Conservation (phyloP, 2,888 invertebrate species). For the Linyphia triangularis region DNA sequence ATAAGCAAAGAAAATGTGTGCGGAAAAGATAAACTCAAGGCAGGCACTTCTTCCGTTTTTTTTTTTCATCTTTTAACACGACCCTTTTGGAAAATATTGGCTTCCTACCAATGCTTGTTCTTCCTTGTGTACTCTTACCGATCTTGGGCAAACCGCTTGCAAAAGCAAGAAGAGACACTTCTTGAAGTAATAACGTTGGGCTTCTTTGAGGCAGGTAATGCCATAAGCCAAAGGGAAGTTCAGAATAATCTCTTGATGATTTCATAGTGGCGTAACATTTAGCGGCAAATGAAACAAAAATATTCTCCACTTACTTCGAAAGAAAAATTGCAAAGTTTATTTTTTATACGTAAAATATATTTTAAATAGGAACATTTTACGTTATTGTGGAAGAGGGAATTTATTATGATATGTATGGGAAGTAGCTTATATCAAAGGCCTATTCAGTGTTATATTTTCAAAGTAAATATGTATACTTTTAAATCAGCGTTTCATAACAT, state of each 20-base stretch:
- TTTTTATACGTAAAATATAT: no score
- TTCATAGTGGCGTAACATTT: no score
- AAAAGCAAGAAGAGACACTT: conserved; percentile 7
- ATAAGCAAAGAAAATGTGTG: conserved; percentile 27
- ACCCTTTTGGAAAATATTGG: conserved; percentile 23
- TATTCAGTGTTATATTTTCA: no score
- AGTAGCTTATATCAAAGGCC: no score
- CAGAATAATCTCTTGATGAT: background rate
- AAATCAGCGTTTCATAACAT: no score
- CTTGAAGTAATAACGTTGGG: conserved; percentile 43
- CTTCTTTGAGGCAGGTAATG: background rate
- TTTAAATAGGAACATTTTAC: no score
- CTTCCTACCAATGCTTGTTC: conserved; percentile 12
- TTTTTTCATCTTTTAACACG: conserved; percentile 12
- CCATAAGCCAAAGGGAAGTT: background rate
- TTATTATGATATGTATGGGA: no score
- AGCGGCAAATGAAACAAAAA: no score
- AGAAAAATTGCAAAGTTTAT: no score
- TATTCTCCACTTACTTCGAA: no score
- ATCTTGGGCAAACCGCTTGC: conserved; percentile 25
- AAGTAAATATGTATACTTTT: no score
- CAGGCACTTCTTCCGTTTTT: conserved; percentile 8
- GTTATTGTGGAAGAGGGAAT: no score
- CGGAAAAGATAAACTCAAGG: conserved; percentile 19
- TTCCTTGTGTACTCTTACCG: conserved; percentile 30